A percentile compares a stretch with the other conserved stretches of the same genome.
Evolutionary conservation across 2,888 invertebrate species (phyloP).

Genomic region (Dichetophora obliterata): DNA sequence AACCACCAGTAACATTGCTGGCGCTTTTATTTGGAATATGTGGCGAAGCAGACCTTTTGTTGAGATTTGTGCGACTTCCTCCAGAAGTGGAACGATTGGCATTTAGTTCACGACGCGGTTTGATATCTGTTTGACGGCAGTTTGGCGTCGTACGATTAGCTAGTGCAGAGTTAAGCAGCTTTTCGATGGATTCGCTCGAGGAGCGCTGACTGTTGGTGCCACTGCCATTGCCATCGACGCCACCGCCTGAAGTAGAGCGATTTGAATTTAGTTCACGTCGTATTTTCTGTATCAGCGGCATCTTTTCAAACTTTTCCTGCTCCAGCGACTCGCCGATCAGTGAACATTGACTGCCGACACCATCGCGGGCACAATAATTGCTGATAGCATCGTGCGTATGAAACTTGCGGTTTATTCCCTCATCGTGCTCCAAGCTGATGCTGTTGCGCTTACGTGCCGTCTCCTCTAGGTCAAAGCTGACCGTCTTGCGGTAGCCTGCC

Average conservation of each 20-base stretch:
- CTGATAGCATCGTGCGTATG: conserved; percentile 65
- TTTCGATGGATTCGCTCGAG: conserved; percentile 63
- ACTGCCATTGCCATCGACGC: conserved; percentile 56
- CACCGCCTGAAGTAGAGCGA: conserved; percentile 57
- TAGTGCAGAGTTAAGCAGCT: conserved; percentile 46
- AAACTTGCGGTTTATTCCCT: conserved; percentile 59
- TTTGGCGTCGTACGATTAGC: conserved; percentile 42
- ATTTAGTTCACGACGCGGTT: conserved; percentile 60
- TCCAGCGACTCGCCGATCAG: conserved; percentile 58
- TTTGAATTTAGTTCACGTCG: conserved; percentile 61
- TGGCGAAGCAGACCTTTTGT: conserved; percentile 56
- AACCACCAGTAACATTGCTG: conserved; percentile 29
- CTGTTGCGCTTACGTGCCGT: conserved; percentile 42
- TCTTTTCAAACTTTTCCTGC: conserved; percentile 52
- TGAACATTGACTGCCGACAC: conserved; percentile 49
- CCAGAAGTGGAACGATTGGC: conserved; percentile 60
- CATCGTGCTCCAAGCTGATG: conserved; percentile 39
- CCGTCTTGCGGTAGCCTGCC: conserved; percentile 66
- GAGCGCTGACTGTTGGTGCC: conserved; percentile 62
- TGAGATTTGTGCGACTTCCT: conserved; percentile 31
- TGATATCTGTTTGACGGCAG: conserved; percentile 19
- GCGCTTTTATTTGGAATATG: conserved; percentile 12
- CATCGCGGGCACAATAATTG: conserved; percentile 50
- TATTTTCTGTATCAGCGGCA: conserved; percentile 63
- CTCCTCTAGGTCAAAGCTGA: conserved; percentile 67